phyloP scores from a whole-genome alignment of 2,888 invertebrate genomes.

The Acleris sparsana region DNA sequence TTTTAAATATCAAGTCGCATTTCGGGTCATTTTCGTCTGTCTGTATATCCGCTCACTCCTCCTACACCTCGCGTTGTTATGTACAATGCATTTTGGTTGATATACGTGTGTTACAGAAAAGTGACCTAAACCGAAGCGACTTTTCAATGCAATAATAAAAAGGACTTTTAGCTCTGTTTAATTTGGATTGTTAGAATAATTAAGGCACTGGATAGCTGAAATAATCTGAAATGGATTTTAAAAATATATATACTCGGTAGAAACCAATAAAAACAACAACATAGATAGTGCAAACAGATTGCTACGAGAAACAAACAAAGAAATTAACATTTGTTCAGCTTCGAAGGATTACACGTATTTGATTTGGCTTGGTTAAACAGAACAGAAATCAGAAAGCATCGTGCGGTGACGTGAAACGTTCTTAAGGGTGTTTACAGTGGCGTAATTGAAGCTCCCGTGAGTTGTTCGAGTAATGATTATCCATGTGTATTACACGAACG shows the following conservation, averaged over 20 bases:
- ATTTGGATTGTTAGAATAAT: too few relatives aligned
- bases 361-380: slow-evolving; percentile 5
- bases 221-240: too few relatives aligned
- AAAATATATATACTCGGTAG: background rate
- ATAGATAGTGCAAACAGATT: background rate
- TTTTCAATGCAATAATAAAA: too few relatives aligned
- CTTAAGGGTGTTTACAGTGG: slow-evolving; percentile 20
- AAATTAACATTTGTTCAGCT: background rate
- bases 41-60: too few relatives aligned
- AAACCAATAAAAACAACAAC: background rate
- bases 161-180: too few relatives aligned
- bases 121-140: too few relatives aligned
- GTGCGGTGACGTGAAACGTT: slow-evolving; percentile 1
- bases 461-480: slow-evolving; percentile 15
- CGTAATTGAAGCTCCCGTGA: slow-evolving; percentile 19
- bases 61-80: too few relatives aligned
- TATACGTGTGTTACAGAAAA: too few relatives aligned
- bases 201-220: too few relatives aligned
- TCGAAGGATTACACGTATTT: background rate
- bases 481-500: slow-evolving; percentile 11
- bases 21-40: too few relatives aligned
- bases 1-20: too few relatives aligned
- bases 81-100: too few relatives aligned
- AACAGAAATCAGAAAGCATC: slow-evolving; percentile 6
- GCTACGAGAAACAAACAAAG: background rate